Evolutionary conservation across 2,888 invertebrate species (phyloP).

Genomic region (Villa cingulata): DNA sequence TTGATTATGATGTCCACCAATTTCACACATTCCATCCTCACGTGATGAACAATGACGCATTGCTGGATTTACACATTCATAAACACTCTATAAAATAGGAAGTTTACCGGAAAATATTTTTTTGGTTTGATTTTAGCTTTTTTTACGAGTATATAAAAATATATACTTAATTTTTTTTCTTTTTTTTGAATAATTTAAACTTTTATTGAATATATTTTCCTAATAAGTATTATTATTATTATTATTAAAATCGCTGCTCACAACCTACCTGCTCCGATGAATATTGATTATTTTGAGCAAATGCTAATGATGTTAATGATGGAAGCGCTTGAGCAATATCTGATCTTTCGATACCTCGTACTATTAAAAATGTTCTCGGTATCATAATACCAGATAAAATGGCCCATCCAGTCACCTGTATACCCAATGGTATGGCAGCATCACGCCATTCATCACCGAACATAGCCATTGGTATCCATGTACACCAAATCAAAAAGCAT

Average conservation of each 20-base stretch:
- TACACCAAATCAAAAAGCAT: constrained; percentile 44
- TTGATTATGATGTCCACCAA: constrained; percentile 17
- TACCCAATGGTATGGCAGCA: constrained; percentile 45
- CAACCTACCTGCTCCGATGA: constrained; percentile 31
- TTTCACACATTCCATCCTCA: constrained; percentile 21
- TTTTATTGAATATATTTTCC: too few species aligned
- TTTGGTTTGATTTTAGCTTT: neutral
- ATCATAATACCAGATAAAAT: constrained; percentile 50
- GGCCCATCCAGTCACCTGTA: constrained; percentile 47
- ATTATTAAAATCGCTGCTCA: neutral
- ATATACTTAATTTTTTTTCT: neutral
- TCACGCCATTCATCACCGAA: constrained; percentile 43
- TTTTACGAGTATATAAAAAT: neutral
- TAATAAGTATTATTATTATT: too few species aligned
- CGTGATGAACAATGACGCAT: constrained; percentile 34
- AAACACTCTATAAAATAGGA: constrained; percentile 37
- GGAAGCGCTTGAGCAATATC: constrained; percentile 43
- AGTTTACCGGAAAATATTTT: too few species aligned
- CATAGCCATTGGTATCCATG: constrained; percentile 44
- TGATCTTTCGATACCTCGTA: constrained; percentile 46
- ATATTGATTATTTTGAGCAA: constrained; percentile 37
- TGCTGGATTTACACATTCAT: constrained; percentile 45
- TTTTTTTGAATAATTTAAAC: too few species aligned
- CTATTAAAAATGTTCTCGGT: constrained; percentile 54
- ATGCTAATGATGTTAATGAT: constrained; percentile 35